phyloP scores from a whole-genome alignment of 2,797 vertebrate species.

The Nasua narica region DNA sequence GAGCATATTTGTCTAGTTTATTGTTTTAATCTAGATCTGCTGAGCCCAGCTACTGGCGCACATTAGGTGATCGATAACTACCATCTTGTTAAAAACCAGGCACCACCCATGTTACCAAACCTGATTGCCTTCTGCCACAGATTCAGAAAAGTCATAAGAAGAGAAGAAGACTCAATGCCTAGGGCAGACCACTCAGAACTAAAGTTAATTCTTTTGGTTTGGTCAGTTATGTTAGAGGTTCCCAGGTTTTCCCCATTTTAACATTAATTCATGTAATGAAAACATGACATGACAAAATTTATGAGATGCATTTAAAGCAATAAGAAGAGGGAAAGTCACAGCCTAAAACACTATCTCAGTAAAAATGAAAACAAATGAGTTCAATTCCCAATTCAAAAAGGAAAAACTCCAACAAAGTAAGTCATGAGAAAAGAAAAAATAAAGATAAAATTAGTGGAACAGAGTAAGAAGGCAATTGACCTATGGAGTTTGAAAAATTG shows the following conservation, averaged over 20 bases:
- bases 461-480: background rate
- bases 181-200: background rate
- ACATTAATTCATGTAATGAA: constrained; percentile 24
- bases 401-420: background rate
- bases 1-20: background rate
- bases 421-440: background rate
- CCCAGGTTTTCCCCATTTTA: background rate
- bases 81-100: background rate
- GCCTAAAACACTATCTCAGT: background rate
- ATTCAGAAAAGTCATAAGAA: background rate
- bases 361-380: constrained; percentile 10
- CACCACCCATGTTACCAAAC: background rate
- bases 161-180: background rate
- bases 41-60: background rate
- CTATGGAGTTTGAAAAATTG: background rate
- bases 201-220: background rate
- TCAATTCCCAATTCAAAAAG: background rate
- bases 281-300: background rate
- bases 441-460: background rate
- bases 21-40: background rate
- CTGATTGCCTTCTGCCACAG: background rate
- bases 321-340: background rate
- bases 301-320: background rate
- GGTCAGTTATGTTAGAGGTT: background rate
- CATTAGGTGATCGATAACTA: background rate